phyloP scores from a whole-genome alignment of 2,888 invertebrate genomes.

The Galeopsomyia nigrocyanea region DNA sequence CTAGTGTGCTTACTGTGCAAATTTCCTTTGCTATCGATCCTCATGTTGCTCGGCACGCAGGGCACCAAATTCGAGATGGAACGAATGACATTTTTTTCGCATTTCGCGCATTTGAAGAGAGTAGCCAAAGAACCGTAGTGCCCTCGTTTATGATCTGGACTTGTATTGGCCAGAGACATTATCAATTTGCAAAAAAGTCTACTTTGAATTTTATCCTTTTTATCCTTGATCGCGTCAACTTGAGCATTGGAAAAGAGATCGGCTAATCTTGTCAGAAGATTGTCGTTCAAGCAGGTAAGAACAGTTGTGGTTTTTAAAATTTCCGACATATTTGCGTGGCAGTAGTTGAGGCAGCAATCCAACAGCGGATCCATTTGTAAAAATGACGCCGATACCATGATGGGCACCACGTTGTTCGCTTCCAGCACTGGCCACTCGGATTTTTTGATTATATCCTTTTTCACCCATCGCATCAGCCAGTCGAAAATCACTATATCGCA shows the following conservation, averaged over 20 bases:
- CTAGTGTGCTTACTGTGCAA: constrained; percentile 79
- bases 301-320: constrained; percentile 89
- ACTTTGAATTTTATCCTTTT: constrained; percentile 90
- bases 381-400: constrained; percentile 94
- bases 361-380: constrained; percentile 93
- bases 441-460: constrained; percentile 77
- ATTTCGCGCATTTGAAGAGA: constrained; percentile 82
- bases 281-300: constrained; percentile 88
- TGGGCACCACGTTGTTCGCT: constrained; percentile 89
- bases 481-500: constrained; percentile 97
- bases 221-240: constrained; percentile 86
- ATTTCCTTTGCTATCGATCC: constrained; percentile 81
- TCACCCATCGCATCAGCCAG: constrained; percentile 97
- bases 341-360: constrained; percentile 87
- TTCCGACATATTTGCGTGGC: constrained; percentile 88
- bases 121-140: constrained; percentile 86
- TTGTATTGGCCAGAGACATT: constrained; percentile 80
- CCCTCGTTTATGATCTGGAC: constrained; percentile 82
- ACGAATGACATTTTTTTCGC: constrained; percentile 80
- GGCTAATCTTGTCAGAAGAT: constrained; percentile 74
- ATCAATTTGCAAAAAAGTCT: constrained; percentile 88
- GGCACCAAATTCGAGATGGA: constrained; percentile 80
- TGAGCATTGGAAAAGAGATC: constrained; percentile 91
- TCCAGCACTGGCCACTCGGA: constrained; percentile 81
- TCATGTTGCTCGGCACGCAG: constrained; percentile 80